Percentiles rank a stretch among this genome's conserved stretches.
phyloP scores from a whole-genome alignment of 2,797 vertebrate species.

The Amblyopsis hoosieri region DNA sequence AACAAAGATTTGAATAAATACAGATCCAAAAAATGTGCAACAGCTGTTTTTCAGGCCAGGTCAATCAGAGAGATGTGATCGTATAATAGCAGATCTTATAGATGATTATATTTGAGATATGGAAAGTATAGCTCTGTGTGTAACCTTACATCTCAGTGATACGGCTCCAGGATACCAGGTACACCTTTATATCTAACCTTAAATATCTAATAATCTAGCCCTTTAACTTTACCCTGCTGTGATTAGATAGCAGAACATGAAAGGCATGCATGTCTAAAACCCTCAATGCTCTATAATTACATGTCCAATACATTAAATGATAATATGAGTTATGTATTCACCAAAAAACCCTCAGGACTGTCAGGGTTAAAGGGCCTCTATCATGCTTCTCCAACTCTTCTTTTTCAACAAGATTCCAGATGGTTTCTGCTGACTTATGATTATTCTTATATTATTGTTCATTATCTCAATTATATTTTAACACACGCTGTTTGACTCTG shows the following conservation, averaged over 20 bases:
- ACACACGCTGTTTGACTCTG: background rate
- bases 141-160: slow-evolving; percentile 1
- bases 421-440: slow-evolving; percentile 43
- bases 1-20: slow-evolving; percentile 44
- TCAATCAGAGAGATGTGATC: slow-evolving; percentile 40
- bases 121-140: slow-evolving; percentile 39
- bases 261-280: background rate
- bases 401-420: slow-evolving; percentile 34
- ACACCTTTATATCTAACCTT: background rate
- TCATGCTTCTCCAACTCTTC: slow-evolving; percentile 23
- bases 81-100: slow-evolving; percentile 16
- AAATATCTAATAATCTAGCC: slow-evolving; percentile 3
- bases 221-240: background rate
- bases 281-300: background rate
- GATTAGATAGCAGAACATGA: background rate
- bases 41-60: slow-evolving; percentile 33
- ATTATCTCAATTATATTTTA: slow-evolving; percentile 37
- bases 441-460: slow-evolving; percentile 53
- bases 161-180: background rate
- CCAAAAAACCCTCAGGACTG: background rate
- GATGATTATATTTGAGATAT: slow-evolving; percentile 24
- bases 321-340: slow-evolving; percentile 2
- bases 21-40: slow-evolving; percentile 46
- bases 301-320: slow-evolving; percentile 5
- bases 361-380: slow-evolving; percentile 8